Base-by-base conservation (phyloP, 2,888 invertebrate genomes). In the Ophion obscuratus region DNA sequence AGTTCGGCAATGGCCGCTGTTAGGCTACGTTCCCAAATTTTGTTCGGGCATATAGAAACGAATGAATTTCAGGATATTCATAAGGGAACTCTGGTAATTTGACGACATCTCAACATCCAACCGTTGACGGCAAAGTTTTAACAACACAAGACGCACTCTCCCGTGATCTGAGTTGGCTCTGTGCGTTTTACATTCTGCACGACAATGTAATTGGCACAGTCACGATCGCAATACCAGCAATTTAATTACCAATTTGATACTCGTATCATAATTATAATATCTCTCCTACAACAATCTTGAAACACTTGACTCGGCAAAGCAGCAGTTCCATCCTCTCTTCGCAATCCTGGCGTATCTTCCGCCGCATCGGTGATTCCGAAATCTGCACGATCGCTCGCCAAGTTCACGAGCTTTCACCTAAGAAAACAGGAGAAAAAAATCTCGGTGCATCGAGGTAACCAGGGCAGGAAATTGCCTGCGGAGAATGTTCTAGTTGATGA, bases 281-380 rank as follows among this genome's bases (percentile, higher is more conserved):
- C 7, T 24, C 24, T 61, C 40, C 61, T 5, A 20, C 4, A 20
- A 40, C 11, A 61, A 59, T 57, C 57, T 10, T 59, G 24, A 74
- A 40, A 61, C 4, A 7, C 31, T 10, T 7, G 20, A 74, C 40
- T 74, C 17, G 24, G 24, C n/a, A 24, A 40, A 74, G 9, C 36
- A n/a, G 57, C 61, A 74, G 61, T 61, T 74, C 3, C n/a, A 20
- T 74, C 61, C 40, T 40, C 14, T 57, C 61, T 61, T 24, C 24
- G n/a, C 44, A 24, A 61, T 40, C 36, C 17, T 40, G 31, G 4
- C 11, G 57, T 10, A 36, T 57, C 61, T 61, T 44, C 24, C n/a
- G 36, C 7, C 36, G 36, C 61, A 6, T 27, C 31, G 11, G n/a
- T 36, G 61, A 74, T 36, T 61, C 14, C 61, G 27, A 64, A 40